These are phyloP conservation scores for Scaptomyza hsui DNA, from an alignment of 1,140 invertebrate genomes.

Conservation along the genomic window DNA sequence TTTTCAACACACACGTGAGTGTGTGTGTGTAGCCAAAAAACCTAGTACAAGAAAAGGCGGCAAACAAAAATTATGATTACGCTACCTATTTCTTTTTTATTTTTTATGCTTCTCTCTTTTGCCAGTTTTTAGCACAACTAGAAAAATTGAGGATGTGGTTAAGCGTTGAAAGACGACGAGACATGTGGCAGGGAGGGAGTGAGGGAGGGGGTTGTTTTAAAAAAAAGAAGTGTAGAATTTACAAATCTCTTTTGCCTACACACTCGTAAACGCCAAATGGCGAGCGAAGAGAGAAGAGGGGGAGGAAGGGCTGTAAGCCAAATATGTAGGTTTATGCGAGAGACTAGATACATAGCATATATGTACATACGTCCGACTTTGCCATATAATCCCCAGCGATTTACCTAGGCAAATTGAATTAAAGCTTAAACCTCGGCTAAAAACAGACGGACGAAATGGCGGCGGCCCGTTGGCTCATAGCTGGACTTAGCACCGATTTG, in stretches of 20 bases:
- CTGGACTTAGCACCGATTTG: constrained; percentile 69
- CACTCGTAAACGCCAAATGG: constrained; percentile 25
- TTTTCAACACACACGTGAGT: constrained; percentile 30
- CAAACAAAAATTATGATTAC: constrained; percentile 52
- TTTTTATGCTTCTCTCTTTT: neutral
- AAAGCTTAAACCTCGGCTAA: constrained; percentile 64
- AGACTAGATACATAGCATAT: neutral
- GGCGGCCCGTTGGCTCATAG: constrained; percentile 16
- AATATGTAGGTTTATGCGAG: constrained; percentile 47
- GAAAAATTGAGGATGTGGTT: constrained; percentile 79
- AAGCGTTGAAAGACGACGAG: constrained; percentile 15
- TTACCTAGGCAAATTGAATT: constrained; percentile 77
- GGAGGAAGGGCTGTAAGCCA: constrained; percentile 11
- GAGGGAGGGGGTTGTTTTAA: neutral
- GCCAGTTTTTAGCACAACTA: constrained; percentile 54
- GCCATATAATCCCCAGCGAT: constrained; percentile 70
- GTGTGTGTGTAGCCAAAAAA: constrained; percentile 47
- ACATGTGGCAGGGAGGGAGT: neutral
- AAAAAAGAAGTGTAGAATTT: constrained; percentile 42
- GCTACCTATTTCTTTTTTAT: constrained; percentile 4
- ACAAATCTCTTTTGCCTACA: constrained; percentile 73
- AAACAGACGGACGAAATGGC: neutral
- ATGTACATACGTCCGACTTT: constrained; percentile 15
- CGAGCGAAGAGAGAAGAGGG: neutral
- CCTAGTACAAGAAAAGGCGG: constrained; percentile 48